phyloP scores from a whole-genome alignment of 2,888 invertebrate genomes.

The Pristionchus exspectatus region DNA sequence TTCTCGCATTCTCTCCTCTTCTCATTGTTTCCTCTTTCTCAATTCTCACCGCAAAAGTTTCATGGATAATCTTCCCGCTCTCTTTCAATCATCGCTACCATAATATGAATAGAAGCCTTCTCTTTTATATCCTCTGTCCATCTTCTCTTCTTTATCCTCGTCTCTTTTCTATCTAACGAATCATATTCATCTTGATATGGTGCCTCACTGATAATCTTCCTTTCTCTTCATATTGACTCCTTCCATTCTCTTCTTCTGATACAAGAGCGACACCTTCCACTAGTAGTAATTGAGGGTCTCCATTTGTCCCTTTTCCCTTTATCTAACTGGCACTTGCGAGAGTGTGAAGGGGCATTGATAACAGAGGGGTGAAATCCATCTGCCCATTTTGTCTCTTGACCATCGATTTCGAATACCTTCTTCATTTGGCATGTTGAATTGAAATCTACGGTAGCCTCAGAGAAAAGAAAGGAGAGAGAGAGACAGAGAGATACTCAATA shows the following conservation, averaged over 20 bases:
- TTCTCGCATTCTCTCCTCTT: conserved; percentile 26
- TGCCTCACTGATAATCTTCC: conserved; percentile 8
- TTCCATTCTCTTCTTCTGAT: background rate
- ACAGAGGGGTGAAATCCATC: background rate
- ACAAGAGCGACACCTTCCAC: background rate
- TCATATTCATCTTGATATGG: conserved; percentile 44
- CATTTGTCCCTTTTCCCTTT: conserved; percentile 36
- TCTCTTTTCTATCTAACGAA: conserved; percentile 20
- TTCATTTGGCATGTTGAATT: too few species aligned
- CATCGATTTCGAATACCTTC: too few species aligned
- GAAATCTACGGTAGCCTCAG: conserved; percentile 23
- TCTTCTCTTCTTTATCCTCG: conserved; percentile 15
- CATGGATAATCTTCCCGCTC: background rate
- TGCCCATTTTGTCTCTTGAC: background rate
- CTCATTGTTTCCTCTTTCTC: conserved; percentile 25
- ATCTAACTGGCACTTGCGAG: conserved; percentile 42
- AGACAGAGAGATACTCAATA: conserved; percentile 23
- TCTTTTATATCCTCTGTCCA: conserved; percentile 47
- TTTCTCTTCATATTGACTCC: background rate
- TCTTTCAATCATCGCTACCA: conserved; percentile 37
- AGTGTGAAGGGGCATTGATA: conserved; percentile 19
- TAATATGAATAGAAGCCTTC: conserved; percentile 40
- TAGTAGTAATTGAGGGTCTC: conserved; percentile 46
- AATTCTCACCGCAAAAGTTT: conserved; percentile 29
- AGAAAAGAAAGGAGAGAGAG: background rate